phyloP scores from a whole-genome alignment of 2,113 vertebrate genomes.

The Leiothrix lutea region DNA sequence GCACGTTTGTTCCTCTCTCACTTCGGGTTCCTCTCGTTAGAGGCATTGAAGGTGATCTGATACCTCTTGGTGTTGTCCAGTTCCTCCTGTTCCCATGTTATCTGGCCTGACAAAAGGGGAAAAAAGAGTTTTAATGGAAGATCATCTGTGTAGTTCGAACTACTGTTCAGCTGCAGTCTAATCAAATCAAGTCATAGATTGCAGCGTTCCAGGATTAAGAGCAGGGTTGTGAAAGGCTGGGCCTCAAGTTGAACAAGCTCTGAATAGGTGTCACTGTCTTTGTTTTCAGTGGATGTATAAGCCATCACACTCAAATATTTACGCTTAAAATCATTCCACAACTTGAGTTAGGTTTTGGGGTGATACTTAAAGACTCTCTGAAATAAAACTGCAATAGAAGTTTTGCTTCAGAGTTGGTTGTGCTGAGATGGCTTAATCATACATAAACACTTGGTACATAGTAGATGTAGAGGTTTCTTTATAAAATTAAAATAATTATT shows the following conservation, averaged over 20 bases:
- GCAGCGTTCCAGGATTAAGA: neutral
- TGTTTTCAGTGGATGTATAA: neutral
- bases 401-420: neutral
- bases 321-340: neutral
- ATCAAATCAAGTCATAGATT: neutral
- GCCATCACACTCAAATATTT: neutral
- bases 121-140: neutral
- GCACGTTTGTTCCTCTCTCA: constrained; percentile 95
- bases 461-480: neutral
- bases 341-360: neutral
- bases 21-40: constrained; percentile 92
- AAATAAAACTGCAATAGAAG: neutral
- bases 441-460: neutral
- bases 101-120: neutral
- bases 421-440: neutral
- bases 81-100: neutral
- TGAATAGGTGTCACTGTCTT: neutral
- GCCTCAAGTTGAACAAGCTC: neutral
- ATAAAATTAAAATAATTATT: neutral
- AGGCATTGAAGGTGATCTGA: constrained; percentile 88
- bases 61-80: neutral
- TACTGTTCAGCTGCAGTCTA: neutral
- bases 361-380: neutral
- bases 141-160: neutral
- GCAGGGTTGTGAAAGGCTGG: neutral